These are phyloP conservation scores for Crotalus horridus DNA, from an alignment of 2,113 vertebrate species.

Conservation along the genomic window DNA sequence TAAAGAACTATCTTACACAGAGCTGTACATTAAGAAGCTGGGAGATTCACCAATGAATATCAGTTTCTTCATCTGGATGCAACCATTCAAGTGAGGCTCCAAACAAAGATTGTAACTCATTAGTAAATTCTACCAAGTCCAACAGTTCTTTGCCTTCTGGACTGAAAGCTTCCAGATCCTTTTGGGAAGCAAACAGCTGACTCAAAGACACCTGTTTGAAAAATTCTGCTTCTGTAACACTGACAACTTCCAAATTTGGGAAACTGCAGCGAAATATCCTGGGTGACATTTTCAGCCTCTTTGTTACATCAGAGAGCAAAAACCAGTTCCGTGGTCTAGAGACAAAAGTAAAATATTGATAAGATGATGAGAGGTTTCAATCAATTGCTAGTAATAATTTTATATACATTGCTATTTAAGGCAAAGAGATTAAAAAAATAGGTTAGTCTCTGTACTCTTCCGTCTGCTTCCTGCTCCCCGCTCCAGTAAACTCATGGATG, in stretches of 20 bases:
- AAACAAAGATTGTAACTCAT: constrained; percentile 84
- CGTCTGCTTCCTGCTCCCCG: neutral
- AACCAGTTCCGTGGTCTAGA: constrained; percentile 91
- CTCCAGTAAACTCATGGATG: neutral
- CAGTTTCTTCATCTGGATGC: constrained; percentile 66
- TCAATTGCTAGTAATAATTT: neutral
- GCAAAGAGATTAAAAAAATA: accelerated
- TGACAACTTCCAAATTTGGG: constrained; percentile 88
- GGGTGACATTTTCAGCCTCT: constrained; percentile 85
- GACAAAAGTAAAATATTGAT: neutral
- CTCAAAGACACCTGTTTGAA: constrained; percentile 90
- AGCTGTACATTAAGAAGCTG: constrained; percentile 64
- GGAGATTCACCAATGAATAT: constrained; percentile 71
- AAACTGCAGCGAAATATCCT: constrained; percentile 87
- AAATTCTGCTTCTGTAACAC: constrained; percentile 87
- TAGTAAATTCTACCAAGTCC: constrained; percentile 91
- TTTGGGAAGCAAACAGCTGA: constrained; percentile 86
- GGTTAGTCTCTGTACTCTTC: neutral
- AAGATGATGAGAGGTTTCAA: neutral
- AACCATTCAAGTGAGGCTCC: constrained; percentile 88
- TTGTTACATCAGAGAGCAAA: constrained; percentile 87
- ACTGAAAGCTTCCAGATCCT: constrained; percentile 86
- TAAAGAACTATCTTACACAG: constrained; percentile 71
- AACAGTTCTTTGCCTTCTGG: constrained; percentile 90
- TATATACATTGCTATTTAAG: neutral